Evolutionary conservation across 2,888 invertebrate species (phyloP).

Genomic region (Sesia apiformis): DNA sequence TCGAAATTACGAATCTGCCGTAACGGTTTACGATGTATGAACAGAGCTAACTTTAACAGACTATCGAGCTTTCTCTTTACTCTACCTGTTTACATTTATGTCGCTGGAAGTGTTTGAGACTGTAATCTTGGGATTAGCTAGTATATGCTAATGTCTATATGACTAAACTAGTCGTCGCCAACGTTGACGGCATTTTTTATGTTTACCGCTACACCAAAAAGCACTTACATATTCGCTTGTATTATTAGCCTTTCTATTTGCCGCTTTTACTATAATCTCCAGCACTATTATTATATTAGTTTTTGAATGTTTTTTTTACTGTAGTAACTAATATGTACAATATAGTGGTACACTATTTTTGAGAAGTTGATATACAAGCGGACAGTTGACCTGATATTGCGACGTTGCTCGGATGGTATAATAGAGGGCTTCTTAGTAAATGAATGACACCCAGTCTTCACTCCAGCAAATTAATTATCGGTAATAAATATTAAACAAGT

Average conservation of each 20-base stretch:
- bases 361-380: too few relatives aligned
- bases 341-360: too few relatives aligned
- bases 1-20: conserved; percentile 6
- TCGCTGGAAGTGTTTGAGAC: not conserved
- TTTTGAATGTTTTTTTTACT: too few relatives aligned
- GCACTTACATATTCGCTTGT: not conserved
- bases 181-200: not conserved
- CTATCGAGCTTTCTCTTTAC: conserved; percentile 25
- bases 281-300: too few relatives aligned
- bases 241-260: not conserved
- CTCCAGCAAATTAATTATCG: too few relatives aligned
- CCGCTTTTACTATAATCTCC: too few relatives aligned
- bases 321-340: too few relatives aligned
- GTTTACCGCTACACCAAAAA: not conserved
- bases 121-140: not conserved
- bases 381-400: too few relatives aligned
- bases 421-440: too few relatives aligned
- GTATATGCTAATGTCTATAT: not conserved
- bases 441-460: too few relatives aligned
- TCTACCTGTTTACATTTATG: conserved; percentile 5
- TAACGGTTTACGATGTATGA: conserved; percentile 11
- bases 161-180: not conserved
- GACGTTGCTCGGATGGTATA: too few relatives aligned
- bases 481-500: too few relatives aligned
- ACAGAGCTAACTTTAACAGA: conserved; percentile 27